A percentile compares a stretch with the other conserved stretches of the same genome.
Evolutionary conservation across 2,113 vertebrate species (phyloP).

Genomic region (Ia io): DNA sequence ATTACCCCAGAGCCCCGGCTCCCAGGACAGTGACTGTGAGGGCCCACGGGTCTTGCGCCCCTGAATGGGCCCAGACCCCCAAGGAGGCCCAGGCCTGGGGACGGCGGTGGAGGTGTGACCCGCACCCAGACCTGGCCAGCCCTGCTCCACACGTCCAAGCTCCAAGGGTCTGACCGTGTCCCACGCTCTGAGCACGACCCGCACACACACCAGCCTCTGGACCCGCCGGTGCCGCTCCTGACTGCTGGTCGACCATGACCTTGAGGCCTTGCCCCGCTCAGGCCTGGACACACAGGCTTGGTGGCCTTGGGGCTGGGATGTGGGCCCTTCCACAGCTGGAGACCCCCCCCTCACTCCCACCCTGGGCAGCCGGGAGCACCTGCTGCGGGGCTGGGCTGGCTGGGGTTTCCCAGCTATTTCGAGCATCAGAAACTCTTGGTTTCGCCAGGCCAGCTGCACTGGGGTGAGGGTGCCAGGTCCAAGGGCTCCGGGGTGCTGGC

Average conservation of each 20-base stretch:
- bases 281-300: neutral
- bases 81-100: neutral
- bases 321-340: neutral
- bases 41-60: neutral
- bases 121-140: neutral
- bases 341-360: neutral
- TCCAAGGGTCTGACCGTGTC: neutral
- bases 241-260: accelerated
- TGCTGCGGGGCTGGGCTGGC: neutral
- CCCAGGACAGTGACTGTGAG: neutral
- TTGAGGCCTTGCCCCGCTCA: neutral
- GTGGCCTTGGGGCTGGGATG: neutral
- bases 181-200: accelerated
- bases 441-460: constrained; percentile 53
- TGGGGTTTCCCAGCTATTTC: constrained; percentile 43
- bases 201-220: neutral
- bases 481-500: neutral
- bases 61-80: neutral
- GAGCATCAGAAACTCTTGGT: constrained; percentile 21
- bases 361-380: neutral
- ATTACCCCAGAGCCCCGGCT: neutral
- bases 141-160: neutral
- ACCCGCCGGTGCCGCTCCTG: neutral
- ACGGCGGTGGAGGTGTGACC: neutral
- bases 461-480: neutral